Percentiles rank a stretch among this genome's conserved stretches.
phyloP scores from a whole-genome alignment of 2,888 invertebrate species.

The Malthinus flaveolus region DNA sequence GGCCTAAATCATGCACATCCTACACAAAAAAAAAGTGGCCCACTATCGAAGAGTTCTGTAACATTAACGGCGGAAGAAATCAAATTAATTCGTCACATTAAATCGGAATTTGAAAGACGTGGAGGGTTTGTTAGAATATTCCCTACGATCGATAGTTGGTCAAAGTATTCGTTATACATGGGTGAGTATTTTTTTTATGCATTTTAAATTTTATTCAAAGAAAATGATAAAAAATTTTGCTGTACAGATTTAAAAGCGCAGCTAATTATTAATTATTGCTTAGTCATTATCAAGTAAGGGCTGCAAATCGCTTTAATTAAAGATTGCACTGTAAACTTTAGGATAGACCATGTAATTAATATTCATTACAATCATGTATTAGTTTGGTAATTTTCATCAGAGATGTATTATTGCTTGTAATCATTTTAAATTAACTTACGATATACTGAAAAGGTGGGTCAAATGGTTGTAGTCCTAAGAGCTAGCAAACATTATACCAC shows the following conservation, averaged over 20 bases:
- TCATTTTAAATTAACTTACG: neutral
- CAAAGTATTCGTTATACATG: conserved; percentile 76
- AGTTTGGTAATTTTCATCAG: too few species aligned
- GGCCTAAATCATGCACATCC: conserved; percentile 55
- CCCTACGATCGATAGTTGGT: conserved; percentile 87
- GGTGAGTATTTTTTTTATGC: conserved; percentile 53
- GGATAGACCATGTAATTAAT: neutral
- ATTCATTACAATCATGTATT: neutral
- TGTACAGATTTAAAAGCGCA: too few species aligned
- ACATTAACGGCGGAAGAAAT: conserved; percentile 75
- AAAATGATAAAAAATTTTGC: too few species aligned
- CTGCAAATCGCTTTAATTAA: too few species aligned
- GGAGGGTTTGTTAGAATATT: conserved; percentile 91
- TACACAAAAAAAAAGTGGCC: conserved; percentile 47
- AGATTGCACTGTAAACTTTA: too few species aligned
- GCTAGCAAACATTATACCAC: too few species aligned
- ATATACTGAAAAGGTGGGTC: too few species aligned
- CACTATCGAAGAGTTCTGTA: conserved; percentile 45
- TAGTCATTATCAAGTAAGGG: neutral
- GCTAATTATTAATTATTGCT: neutral
- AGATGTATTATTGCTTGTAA: neutral
- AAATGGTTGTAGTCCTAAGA: too few species aligned
- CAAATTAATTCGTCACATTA: conserved; percentile 72
- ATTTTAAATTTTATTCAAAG: too few species aligned
- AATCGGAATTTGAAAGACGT: conserved; percentile 78